Base-by-base conservation (phyloP, 2,797 vertebrate genomes). In the Anniella stebbinsi region DNA sequence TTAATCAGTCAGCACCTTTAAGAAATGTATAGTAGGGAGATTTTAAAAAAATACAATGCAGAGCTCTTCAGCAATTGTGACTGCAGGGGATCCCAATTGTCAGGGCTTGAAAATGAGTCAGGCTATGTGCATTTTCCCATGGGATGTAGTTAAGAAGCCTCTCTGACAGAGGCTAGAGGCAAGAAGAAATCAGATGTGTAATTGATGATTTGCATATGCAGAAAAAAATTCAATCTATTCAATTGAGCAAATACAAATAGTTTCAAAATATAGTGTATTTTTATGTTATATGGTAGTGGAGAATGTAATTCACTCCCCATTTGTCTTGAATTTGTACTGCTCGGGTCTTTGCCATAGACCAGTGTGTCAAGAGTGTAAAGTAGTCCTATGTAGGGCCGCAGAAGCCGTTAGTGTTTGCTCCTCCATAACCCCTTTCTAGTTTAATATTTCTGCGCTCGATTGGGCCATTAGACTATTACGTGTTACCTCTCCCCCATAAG, bases 1-100 rank as follows among this genome's bases (percentile, higher is more conserved):
- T 96, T 98, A 98, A 99, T 98, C 98, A 98, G 97, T 98, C 97
- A 98, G 98, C 97, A 97, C 95, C 94, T 97, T 97, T 97, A 97
- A 98, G 97, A 97, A 94, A 91, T 97, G 95, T 90, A 90, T 90
- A 77, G 89, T 66, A 87, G 85, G 54, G 60, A 28, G 36, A 97
- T 96, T 98, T 15, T 97, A 93, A 92, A 78, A 33, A 2, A 28
- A 76, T 95, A 94, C 94, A 96, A 66, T 18, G 15, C 92, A 93
- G 96, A 95, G 96, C 69, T 95, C 92, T 95, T 96, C 96, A 97
- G 95, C 96, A 96, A 93, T 96, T 97, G 96, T 92, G 92, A 96
- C 97, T 97, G 96, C 94, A 95, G 96, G 96, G 96, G 97, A 96
- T 97, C 97, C 95, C 96, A 95, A 81, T 92, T 97, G 97, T 97